Conservation (phyloP, 2,113 vertebrate genomes). For the Salvelinus namaycush region DNA sequence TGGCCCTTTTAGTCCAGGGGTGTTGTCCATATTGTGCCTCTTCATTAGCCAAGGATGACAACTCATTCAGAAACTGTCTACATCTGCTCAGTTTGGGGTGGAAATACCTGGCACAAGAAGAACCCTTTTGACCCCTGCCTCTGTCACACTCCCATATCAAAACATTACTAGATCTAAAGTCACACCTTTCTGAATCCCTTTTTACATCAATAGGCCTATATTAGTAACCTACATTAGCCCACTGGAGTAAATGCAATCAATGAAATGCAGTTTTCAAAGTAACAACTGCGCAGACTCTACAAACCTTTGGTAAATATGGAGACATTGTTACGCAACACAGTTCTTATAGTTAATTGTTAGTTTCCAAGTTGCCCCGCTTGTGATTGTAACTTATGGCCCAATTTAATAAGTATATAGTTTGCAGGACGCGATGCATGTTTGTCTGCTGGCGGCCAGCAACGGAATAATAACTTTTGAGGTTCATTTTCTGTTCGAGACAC, state of each 20-base stretch:
- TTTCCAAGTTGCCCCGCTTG: too few relatives aligned
- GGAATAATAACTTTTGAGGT: background rate
- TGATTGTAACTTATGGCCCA: too few relatives aligned
- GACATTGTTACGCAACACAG: background rate
- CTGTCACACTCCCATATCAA: background rate
- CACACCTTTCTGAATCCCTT: too few relatives aligned
- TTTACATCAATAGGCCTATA: too few relatives aligned
- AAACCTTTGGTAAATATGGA: background rate
- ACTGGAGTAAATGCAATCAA: background rate
- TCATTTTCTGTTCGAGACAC: background rate
- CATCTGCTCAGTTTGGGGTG: background rate
- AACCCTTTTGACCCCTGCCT: background rate
- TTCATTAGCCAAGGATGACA: background rate
- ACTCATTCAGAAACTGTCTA: background rate
- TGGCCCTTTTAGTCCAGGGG: background rate
- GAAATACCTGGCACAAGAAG: background rate
- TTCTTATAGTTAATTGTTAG: background rate
- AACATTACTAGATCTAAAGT: background rate
- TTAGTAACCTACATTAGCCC: too few relatives aligned
- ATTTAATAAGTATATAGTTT: background rate
- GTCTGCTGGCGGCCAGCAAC: background rate
- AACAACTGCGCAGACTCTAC: background rate
- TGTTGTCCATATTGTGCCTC: background rate
- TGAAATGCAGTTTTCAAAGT: background rate
- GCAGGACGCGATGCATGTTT: background rate